phyloP scores from a whole-genome alignment of 2,113 vertebrate genomes.

The Orthonyx spaldingii region DNA sequence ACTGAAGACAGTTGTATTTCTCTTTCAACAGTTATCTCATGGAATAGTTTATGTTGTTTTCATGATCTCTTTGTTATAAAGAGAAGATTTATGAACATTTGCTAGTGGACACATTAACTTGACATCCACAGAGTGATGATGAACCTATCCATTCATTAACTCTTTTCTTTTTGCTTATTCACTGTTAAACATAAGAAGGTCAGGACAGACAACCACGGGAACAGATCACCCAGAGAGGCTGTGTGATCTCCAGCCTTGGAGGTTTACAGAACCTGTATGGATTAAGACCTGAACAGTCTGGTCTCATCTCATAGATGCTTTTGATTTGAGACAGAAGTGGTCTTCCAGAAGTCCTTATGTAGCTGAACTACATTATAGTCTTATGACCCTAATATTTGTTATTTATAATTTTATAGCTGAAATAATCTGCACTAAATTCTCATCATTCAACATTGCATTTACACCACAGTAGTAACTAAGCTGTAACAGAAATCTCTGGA shows the following conservation, averaged over 20 bases:
- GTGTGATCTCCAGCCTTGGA: accelerated
- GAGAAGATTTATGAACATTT: not conserved
- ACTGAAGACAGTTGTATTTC: not conserved
- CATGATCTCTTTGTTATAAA: not conserved
- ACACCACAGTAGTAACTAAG: not conserved
- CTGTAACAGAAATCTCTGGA: not conserved
- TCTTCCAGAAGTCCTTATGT: not conserved
- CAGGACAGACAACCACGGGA: not conserved
- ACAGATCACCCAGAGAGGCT: not conserved
- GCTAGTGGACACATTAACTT: not conserved
- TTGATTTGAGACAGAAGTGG: not conserved
- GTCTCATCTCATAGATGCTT: not conserved
- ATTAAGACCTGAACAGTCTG: not conserved
- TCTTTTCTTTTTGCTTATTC: not conserved
- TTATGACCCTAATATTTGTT: not conserved
- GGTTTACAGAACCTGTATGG: not conserved
- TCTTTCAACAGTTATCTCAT: not conserved
- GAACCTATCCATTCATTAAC: not conserved
- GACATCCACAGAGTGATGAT: not conserved
- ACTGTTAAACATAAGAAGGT: not conserved
- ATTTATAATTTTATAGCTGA: not conserved
- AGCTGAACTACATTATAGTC: not conserved
- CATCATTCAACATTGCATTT: not conserved
- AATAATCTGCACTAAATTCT: not conserved
- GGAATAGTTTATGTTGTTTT: not conserved